Percentiles rank a stretch among this genome's conserved stretches.
phyloP scores from a whole-genome alignment of 37 sponge, comb jelly and placozoan species.

The Halisarca cf. caerulea region DNA sequence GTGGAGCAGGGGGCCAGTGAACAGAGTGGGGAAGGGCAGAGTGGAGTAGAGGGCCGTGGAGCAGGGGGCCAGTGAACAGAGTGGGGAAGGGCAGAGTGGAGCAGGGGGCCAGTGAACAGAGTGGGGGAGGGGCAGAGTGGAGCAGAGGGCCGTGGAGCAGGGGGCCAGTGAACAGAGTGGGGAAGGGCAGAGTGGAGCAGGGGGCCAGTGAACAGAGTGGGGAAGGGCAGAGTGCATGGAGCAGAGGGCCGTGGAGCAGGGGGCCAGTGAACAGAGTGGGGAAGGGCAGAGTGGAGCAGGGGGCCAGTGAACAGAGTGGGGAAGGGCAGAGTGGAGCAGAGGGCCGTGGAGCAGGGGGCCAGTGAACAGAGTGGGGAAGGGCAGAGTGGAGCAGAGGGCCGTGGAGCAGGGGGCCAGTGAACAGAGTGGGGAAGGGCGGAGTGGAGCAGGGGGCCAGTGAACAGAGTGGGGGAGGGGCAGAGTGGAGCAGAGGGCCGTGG shows the following conservation, averaged over 20 bases:
- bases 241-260: background rate
- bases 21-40: no score
- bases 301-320: background rate
- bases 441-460: background rate
- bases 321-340: background rate
- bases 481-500: background rate
- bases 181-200: background rate
- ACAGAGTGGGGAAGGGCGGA: background rate
- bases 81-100: no score
- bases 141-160: no score
- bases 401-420: background rate
- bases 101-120: background rate
- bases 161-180: background rate
- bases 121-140: background rate
- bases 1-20: no score
- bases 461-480: background rate
- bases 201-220: background rate
- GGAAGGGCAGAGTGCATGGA: background rate
- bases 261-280: background rate
- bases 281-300: background rate
- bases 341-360: background rate
- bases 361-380: background rate
- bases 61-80: no score
- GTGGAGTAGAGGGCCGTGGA: no score
- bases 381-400: background rate